Percentiles rank a stretch among this genome's conserved stretches.
phyloP scores from a whole-genome alignment of 2,113 vertebrate genomes.

The Sylvietta virens region DNA sequence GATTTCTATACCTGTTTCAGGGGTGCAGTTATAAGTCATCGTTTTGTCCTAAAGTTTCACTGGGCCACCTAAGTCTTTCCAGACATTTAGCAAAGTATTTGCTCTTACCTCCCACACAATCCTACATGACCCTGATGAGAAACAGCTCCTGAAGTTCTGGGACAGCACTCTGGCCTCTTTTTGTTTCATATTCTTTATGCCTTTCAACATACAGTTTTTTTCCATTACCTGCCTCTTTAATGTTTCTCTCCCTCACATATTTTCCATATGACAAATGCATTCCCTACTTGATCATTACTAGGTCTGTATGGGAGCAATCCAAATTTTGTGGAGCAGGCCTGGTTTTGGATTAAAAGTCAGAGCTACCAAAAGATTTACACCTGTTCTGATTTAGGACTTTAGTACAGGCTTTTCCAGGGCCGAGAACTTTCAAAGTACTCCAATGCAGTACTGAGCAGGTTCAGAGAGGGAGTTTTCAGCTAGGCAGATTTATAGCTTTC shows the following conservation, averaged over 20 bases:
- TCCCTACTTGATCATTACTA: background rate
- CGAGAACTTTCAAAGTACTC: background rate
- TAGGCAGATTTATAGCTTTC: background rate
- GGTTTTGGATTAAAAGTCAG: background rate
- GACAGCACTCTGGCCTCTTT: background rate
- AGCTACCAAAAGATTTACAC: conserved; percentile 13
- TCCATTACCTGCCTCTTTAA: conserved; percentile 8
- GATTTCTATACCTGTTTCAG: background rate
- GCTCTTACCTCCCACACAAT: background rate
- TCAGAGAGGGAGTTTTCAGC: background rate
- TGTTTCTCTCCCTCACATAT: background rate
- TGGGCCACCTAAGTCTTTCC: background rate
- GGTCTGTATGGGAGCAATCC: background rate
- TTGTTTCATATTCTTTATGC: background rate
- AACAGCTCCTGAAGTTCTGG: background rate
- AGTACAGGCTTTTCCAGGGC: background rate
- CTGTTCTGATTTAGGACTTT: background rate
- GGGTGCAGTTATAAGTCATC: background rate
- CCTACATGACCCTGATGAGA: background rate
- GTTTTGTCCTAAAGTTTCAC: background rate
- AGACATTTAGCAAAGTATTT: background rate
- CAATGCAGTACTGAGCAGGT: accelerated
- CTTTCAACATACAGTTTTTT: background rate
- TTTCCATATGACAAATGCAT: conserved; percentile 1
- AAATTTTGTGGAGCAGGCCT: background rate